These are phyloP conservation scores for Tachina fera DNA, from an alignment of 2,888 invertebrate species.

Conservation along the genomic window DNA sequence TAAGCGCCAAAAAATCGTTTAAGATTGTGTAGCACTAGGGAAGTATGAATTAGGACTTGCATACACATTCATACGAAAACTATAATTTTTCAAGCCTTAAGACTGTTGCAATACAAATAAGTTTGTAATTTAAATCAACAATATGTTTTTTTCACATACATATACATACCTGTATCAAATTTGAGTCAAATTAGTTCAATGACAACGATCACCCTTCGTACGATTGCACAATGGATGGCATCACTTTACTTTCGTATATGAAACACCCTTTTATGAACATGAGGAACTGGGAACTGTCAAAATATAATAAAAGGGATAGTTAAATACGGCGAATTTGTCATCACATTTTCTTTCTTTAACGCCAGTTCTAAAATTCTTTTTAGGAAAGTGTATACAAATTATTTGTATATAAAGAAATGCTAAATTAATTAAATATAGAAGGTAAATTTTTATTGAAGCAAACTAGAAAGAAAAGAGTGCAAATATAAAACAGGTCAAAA, in stretches of 20 bases:
- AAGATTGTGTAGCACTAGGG: no score
- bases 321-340: slow-evolving; percentile 62
- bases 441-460: background rate
- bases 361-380: slow-evolving; percentile 49
- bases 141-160: no score
- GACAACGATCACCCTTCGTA: no score
- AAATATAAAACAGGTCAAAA: slow-evolving; percentile 36
- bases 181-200: no score
- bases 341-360: slow-evolving; percentile 54
- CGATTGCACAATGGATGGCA: background rate
- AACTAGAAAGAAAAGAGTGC: background rate
- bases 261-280: slow-evolving; percentile 33
- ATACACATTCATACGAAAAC: no score
- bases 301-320: slow-evolving; percentile 16
- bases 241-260: background rate
- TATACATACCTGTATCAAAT: no score
- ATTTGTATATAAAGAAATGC: slow-evolving; percentile 22
- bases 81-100: no score
- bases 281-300: slow-evolving; percentile 55
- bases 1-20: no score
- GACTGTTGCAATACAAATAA: no score
- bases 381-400: slow-evolving; percentile 47
- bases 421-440: slow-evolving; percentile 38
- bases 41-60: no score
- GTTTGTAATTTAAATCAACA: no score